These are phyloP conservation scores for Drepana arcuata DNA, from an alignment of 1,140 invertebrate species.

Conservation along the genomic window DNA sequence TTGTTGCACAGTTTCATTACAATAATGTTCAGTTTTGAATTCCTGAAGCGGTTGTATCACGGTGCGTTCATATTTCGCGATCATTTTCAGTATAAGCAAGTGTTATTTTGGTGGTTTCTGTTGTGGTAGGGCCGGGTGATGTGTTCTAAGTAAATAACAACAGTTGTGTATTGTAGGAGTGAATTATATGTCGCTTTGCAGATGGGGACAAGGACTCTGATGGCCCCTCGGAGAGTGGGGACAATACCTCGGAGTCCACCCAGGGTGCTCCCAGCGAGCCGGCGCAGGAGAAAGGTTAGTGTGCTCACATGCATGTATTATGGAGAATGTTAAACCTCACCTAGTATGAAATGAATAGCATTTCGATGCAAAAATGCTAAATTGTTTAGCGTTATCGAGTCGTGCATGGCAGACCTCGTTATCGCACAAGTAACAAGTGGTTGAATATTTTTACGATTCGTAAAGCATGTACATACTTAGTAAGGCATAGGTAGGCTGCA, in stretches of 20 bases:
- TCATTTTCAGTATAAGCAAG: neutral
- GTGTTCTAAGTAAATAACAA: constrained; percentile 13
- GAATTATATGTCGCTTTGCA: constrained; percentile 28
- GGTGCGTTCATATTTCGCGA: constrained; percentile 30
- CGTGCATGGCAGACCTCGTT: constrained; percentile 5
- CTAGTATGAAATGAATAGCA: too few species aligned
- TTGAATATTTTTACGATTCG: constrained; percentile 10
- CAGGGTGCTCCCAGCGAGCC: constrained; percentile 52
- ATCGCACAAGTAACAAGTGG: constrained; percentile 9
- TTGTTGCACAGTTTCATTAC: constrained; percentile 28
- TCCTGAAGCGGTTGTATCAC: constrained; percentile 58
- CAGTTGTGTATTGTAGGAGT: constrained; percentile 12
- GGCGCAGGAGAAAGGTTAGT: constrained; percentile 65
- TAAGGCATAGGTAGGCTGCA: too few species aligned
- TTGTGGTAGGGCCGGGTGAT: constrained; percentile 1
- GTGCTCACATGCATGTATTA: too few species aligned
- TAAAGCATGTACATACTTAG: neutral
- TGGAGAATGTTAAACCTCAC: too few species aligned
- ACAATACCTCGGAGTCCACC: constrained; percentile 64
- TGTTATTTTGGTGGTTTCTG: neutral
- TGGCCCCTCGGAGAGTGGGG: constrained; percentile 67
- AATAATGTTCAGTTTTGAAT: constrained; percentile 63
- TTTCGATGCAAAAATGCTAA: too few species aligned
- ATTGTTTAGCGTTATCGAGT: constrained; percentile 8
- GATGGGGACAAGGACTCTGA: constrained; percentile 70